Evolutionary conservation across 2,797 vertebrate species (phyloP).

Genomic region (Molossus molossus): DNA sequence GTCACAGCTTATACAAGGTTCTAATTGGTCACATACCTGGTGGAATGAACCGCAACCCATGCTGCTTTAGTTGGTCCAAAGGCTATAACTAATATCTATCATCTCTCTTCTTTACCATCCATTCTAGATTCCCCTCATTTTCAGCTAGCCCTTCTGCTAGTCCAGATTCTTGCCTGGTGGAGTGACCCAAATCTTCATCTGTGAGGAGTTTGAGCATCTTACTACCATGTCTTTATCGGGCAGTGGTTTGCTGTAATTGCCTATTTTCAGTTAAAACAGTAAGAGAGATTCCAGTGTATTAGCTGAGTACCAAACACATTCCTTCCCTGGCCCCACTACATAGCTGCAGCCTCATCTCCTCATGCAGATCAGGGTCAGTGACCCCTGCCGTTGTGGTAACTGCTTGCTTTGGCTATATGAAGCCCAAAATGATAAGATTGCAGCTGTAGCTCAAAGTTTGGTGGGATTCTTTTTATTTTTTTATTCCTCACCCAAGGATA

Average conservation of each 20-base stretch:
- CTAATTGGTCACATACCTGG: not conserved
- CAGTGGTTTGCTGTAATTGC: not conserved
- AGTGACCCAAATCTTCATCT: not conserved
- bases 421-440: not conserved
- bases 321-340: not conserved
- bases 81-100: not conserved
- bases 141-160: not conserved
- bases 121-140: not conserved
- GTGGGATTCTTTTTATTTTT: not conserved
- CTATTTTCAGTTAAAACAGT: slow-evolving; percentile 6
- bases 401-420: not conserved
- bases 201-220: not conserved
- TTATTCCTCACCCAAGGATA: no score
- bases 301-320: not conserved
- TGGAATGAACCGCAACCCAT: not conserved
- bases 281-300: not conserved
- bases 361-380: not conserved
- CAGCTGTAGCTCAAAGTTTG: not conserved
- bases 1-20: not conserved
- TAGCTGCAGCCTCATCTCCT: not conserved
- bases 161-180: not conserved
- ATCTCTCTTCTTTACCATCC: not conserved
- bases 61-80: not conserved
- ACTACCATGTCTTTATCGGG: not conserved
- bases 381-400: not conserved